Conservation (phyloP, 2,113 vertebrate genomes). For the Arizona elegans region DNA sequence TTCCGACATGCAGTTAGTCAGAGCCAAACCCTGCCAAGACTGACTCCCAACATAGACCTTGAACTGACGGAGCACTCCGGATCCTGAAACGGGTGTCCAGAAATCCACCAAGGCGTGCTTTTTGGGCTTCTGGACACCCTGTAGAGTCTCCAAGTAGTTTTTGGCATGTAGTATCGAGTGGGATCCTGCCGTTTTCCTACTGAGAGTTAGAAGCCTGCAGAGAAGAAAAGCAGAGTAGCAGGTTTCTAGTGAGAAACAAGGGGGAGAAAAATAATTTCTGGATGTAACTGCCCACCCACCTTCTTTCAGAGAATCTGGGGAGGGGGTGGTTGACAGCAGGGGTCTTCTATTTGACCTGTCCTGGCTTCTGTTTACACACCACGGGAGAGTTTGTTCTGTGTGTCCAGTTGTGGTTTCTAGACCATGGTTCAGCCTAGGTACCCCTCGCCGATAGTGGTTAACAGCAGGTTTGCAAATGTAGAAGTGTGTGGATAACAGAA, state of each 20-base stretch:
- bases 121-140: too few species aligned
- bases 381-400: not conserved
- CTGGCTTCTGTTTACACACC: not conserved
- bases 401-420: not conserved
- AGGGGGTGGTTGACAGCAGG: not conserved
- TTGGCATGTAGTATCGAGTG: too few species aligned
- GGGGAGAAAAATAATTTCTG: not conserved
- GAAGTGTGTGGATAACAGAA: not conserved
- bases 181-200: too few species aligned
- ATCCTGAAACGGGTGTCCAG: too few species aligned
- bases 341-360: not conserved
- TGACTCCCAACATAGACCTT: not conserved
- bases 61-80: rapidly evolving
- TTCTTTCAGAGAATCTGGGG: not conserved
- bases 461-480: not conserved
- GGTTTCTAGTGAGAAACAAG: not conserved
- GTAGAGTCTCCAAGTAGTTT: not conserved
- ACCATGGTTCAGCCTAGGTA: not conserved
- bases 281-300: not conserved
- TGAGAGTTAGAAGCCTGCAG: not conserved
- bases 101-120: not conserved
- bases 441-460: not conserved
- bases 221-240: not conserved
- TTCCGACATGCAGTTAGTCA: rapidly evolving
- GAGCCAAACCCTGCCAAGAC: rapidly evolving